Evolutionary conservation across 1,140 invertebrate species (phyloP).

Genomic region (Pararge aegeria): DNA sequence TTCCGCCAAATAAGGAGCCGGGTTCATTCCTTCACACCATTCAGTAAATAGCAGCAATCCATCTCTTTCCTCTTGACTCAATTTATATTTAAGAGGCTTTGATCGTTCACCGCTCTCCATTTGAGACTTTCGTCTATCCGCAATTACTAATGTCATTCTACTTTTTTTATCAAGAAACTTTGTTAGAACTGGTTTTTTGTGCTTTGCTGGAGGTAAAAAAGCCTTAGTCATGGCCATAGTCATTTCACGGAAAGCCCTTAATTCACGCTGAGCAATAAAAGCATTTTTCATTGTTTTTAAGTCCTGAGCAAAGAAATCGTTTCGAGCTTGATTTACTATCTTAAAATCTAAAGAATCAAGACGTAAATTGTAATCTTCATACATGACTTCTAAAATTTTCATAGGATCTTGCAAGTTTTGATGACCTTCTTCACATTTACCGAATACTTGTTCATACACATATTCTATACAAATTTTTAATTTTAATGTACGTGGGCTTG

Average conservation of each 20-base stretch:
- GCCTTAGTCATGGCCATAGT: constrained; percentile 77
- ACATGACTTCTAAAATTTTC: constrained; percentile 82
- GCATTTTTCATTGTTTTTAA: constrained; percentile 80
- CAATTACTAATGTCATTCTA: constrained; percentile 38
- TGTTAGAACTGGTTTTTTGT: constrained; percentile 42
- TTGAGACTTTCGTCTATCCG: constrained; percentile 50
- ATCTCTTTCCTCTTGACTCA: constrained; percentile 64
- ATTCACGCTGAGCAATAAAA: constrained; percentile 81
- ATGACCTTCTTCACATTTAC: constrained; percentile 78
- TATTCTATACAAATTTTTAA: constrained; percentile 83
- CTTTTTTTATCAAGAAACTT: constrained; percentile 57
- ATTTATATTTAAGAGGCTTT: constrained; percentile 38
- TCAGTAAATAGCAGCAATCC: constrained; percentile 73
- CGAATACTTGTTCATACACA: constrained; percentile 82
- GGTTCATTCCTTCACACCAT: constrained; percentile 74
- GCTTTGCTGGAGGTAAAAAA: constrained; percentile 77
- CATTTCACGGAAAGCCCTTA: constrained; percentile 78
- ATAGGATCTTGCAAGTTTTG: constrained; percentile 80
- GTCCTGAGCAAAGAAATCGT: constrained; percentile 81
- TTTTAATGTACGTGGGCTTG: constrained; percentile 80
- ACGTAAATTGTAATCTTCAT: constrained; percentile 80
- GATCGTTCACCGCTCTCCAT: constrained; percentile 39
- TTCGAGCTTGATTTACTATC: constrained; percentile 80
- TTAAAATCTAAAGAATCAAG: constrained; percentile 82
- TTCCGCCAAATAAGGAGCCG: constrained; percentile 55